Conservation (phyloP, 2,888 invertebrate species). For the Pammene aurita region DNA sequence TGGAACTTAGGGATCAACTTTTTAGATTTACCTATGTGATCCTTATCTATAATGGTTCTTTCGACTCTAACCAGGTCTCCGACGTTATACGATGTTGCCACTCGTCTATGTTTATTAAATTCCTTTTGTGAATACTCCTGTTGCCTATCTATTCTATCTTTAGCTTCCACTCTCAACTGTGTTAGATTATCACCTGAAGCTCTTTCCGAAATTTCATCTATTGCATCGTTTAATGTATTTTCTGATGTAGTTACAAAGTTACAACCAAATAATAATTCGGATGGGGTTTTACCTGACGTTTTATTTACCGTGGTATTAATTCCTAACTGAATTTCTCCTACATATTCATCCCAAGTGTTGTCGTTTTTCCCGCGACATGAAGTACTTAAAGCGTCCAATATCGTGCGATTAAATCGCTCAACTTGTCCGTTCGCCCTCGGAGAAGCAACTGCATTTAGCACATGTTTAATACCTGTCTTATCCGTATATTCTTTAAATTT, state of each 20-base stretch:
- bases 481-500: not conserved
- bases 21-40: not conserved
- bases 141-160: not conserved
- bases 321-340: conserved; percentile 42
- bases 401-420: not conserved
- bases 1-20: not conserved
- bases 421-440: conserved; percentile 20
- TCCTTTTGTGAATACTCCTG: not conserved
- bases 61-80: conserved; percentile 6
- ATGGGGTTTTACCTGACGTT: conserved; percentile 42
- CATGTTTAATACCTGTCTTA: not conserved
- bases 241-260: conserved; percentile 11
- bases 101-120: not conserved
- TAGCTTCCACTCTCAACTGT: not conserved
- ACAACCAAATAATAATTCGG: conserved; percentile 44
- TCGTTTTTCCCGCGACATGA: not conserved
- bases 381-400: not conserved
- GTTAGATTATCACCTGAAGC: no score
- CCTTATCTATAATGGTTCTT: conserved; percentile 1
- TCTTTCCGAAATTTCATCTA: not conserved
- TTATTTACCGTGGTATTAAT: conserved; percentile 42
- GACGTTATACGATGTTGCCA: not conserved
- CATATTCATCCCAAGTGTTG: conserved; percentile 40
- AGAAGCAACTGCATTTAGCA: conserved; percentile 9
- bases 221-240: not conserved